phyloP scores from a whole-genome alignment of 2,113 vertebrate species.

The Cisticola juncidis region DNA sequence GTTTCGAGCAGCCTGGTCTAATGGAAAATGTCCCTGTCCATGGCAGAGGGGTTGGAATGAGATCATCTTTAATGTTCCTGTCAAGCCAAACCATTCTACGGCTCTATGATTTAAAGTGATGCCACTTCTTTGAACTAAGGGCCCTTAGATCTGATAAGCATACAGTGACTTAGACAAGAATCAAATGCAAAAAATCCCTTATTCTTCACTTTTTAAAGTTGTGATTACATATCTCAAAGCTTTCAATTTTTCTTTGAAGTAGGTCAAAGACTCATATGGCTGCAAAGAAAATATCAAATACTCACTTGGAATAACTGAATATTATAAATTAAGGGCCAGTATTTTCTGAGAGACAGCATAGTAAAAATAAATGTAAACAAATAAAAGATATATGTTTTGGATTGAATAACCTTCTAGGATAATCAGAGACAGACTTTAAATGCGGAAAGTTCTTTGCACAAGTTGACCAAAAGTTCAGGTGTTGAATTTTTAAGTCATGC shows the following conservation, averaged over 20 bases:
- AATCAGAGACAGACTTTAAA: not conserved
- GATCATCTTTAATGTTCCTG: accelerated
- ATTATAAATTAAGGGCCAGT: not conserved
- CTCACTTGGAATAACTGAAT: not conserved
- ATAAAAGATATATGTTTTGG: not conserved
- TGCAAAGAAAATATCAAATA: not conserved
- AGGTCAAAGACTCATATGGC: not conserved
- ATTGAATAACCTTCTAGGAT: not conserved
- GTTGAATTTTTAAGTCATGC: not conserved
- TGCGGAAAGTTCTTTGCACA: not conserved
- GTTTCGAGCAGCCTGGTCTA: accelerated
- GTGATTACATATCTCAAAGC: not conserved
- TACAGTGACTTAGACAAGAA: not conserved
- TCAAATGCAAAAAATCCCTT: not conserved
- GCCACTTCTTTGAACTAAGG: not conserved
- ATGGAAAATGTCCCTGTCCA: not conserved
- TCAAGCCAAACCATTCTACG: not conserved
- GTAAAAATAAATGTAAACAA: not conserved
- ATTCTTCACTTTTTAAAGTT: not conserved
- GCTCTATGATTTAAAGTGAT: not conserved
- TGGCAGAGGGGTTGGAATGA: accelerated
- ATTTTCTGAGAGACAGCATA: not conserved
- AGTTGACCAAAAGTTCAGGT: not conserved
- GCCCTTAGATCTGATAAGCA: not conserved
- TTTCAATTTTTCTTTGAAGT: not conserved